Percentiles rank a stretch among this genome's conserved stretches.
These are phyloP conservation scores for Torymus tubicola DNA, from an alignment of 2,888 invertebrate genomes.

Conservation along the genomic window DNA sequence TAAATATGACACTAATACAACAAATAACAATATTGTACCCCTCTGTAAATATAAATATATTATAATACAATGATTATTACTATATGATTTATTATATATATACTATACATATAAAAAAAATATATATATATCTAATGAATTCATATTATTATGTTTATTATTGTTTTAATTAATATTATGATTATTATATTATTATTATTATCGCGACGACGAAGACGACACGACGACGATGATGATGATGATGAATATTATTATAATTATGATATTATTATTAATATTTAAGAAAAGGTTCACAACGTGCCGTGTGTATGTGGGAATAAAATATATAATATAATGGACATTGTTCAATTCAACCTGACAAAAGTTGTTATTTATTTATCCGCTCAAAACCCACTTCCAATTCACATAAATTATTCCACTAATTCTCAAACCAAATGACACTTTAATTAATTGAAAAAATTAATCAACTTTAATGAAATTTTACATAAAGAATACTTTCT, in stretches of 20 bases:
- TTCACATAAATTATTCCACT: not conserved
- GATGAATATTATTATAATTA: constrained; percentile 73
- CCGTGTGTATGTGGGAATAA: constrained; percentile 92
- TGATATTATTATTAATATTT: constrained; percentile 79
- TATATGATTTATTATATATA: constrained; percentile 75
- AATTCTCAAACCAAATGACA: not conserved
- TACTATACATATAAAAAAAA: constrained; percentile 62
- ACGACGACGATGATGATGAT: constrained; percentile 66
- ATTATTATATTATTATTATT: constrained; percentile 65
- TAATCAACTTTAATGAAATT: too few relatives aligned
- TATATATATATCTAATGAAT: constrained; percentile 72
- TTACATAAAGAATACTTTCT: too few relatives aligned
- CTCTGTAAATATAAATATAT: constrained; percentile 76
- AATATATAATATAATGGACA: constrained; percentile 90
- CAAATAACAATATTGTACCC: constrained; percentile 75
- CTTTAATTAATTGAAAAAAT: too few relatives aligned
- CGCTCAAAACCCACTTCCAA: constrained; percentile 8
- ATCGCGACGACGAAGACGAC: constrained; percentile 58
- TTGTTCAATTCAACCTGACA: constrained; percentile 84
- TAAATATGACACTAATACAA: constrained; percentile 72
- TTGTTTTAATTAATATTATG: constrained; percentile 71
- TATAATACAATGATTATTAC: constrained; percentile 75
- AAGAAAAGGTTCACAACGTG: constrained; percentile 94
- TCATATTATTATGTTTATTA: constrained; percentile 72
- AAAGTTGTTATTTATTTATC: constrained; percentile 52